phyloP scores from a whole-genome alignment of 2,888 invertebrate genomes.

The Chalcosyrphus nemorum region DNA sequence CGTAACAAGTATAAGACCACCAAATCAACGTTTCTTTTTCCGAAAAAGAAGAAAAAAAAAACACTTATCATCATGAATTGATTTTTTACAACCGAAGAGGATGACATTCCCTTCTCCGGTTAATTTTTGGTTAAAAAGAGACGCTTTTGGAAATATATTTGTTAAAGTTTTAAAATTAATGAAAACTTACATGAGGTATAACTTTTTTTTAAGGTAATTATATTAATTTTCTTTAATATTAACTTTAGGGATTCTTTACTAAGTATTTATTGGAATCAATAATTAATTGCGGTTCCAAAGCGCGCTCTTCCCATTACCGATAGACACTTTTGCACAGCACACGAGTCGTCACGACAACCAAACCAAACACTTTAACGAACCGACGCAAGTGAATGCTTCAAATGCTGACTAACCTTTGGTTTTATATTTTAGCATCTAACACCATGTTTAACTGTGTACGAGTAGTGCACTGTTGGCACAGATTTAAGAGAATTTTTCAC shows the following conservation, averaged over 20 bases:
- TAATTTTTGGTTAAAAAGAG: background rate
- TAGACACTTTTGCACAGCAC: conserved; percentile 39
- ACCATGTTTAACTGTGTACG: background rate
- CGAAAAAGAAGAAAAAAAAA: conserved; percentile 9
- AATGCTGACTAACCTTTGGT: conserved; percentile 1
- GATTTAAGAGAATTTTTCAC: background rate
- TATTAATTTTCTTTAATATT: conserved; percentile 15
- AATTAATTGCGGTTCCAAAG: conserved; percentile 29
- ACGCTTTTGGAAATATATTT: background rate
- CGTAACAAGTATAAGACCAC: conserved; percentile 14
- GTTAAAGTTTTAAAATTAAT: background rate
- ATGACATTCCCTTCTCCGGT: background rate
- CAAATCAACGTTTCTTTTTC: conserved; percentile 34
- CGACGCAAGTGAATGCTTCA: conserved; percentile 36
- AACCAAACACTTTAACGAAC: conserved; percentile 27
- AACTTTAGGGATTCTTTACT: background rate
- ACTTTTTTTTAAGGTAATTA: background rate
- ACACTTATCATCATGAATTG: conserved; percentile 34
- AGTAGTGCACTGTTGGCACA: background rate
- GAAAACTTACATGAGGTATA: conserved; percentile 52
- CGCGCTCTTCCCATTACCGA: conserved; percentile 62
- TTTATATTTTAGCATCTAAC: conserved; percentile 36
- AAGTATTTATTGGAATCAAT: conserved; percentile 38
- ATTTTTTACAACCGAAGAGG: conserved; percentile 52
- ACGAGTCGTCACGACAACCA: conserved; percentile 18